Evolutionary conservation across 2,113 vertebrate genomes (phyloP).

Genomic region (Pholis gunnellus): DNA sequence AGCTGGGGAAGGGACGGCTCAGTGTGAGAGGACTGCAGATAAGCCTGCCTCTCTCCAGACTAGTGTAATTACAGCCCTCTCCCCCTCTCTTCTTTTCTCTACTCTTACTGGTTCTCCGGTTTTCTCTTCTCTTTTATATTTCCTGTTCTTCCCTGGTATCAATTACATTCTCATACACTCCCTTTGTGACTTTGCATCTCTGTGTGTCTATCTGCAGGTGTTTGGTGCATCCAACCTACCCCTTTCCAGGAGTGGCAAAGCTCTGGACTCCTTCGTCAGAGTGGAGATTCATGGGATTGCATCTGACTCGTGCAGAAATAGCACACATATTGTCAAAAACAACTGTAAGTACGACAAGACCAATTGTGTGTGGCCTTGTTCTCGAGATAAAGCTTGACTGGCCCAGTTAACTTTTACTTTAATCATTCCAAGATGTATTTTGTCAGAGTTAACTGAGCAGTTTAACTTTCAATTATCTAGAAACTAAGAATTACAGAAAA

Average conservation of each 20-base stretch:
- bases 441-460: not conserved
- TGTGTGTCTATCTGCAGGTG: slow-evolving; percentile 78
- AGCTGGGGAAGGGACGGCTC: slow-evolving; percentile 39
- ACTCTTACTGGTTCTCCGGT: slow-evolving; percentile 2
- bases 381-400: not conserved
- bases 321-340: slow-evolving; percentile 84
- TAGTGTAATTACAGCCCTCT: slow-evolving; percentile 48
- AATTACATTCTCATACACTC: not conserved
- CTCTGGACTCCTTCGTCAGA: slow-evolving; percentile 82
- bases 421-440: slow-evolving; percentile 3
- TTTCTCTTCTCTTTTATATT: not conserved
- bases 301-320: slow-evolving; percentile 79
- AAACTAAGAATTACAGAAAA: not conserved
- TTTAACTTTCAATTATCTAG: not conserved
- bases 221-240: slow-evolving; percentile 88
- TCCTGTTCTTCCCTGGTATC: not conserved
- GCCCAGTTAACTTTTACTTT: not conserved
- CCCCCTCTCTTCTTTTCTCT: slow-evolving; percentile 3
- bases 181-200: not conserved
- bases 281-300: slow-evolving; percentile 88
- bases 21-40: slow-evolving; percentile 68
- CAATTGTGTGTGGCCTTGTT: not conserved
- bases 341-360: slow-evolving; percentile 83
- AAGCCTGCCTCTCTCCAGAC: slow-evolving; percentile 54
- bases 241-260: slow-evolving; percentile 73